A percentile compares a stretch with the other conserved stretches of the same genome.
Conservation (phyloP, 2,113 vertebrate species). For the Brachypteracias leptosomus region DNA sequence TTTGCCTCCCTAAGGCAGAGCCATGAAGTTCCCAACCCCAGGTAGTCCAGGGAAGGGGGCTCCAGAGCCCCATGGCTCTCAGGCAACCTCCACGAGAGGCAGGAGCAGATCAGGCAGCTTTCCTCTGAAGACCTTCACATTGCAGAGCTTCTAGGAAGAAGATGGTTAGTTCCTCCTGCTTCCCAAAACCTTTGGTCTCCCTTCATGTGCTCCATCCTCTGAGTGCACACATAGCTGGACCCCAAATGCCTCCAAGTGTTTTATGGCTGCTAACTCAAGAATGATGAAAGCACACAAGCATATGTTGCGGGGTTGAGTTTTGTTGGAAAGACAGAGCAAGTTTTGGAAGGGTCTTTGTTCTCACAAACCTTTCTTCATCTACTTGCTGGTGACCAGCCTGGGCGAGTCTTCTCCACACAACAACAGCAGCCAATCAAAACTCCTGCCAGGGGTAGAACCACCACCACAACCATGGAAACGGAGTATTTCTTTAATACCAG, state of each 20-base stretch:
- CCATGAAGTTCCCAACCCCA: accelerated
- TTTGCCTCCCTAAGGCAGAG: not conserved
- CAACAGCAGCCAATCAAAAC: not conserved
- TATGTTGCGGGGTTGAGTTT: not conserved
- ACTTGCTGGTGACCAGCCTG: not conserved
- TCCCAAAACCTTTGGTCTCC: not conserved
- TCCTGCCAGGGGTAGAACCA: not conserved
- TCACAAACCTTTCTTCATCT: not conserved
- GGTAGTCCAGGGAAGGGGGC: not conserved
- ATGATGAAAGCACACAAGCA: accelerated
- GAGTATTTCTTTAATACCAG: not conserved
- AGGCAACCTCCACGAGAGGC: not conserved
- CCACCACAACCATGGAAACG: not conserved
- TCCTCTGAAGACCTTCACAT: not conserved
- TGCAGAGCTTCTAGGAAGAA: not conserved
- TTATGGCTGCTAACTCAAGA: not conserved
- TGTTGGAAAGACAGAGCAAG: not conserved
- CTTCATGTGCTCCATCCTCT: not conserved
- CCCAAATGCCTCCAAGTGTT: not conserved
- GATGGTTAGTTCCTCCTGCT: not conserved
- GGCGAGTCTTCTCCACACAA: not conserved
- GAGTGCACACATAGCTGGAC: not conserved
- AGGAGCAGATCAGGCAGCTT: not conserved
- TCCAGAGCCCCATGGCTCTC: not conserved
- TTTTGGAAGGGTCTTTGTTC: not conserved